Percentiles rank a stretch among this genome's conserved stretches.
These are phyloP conservation scores for Himalopsyche phryganea DNA, from an alignment of 1,140 invertebrate species.

Conservation along the genomic window DNA sequence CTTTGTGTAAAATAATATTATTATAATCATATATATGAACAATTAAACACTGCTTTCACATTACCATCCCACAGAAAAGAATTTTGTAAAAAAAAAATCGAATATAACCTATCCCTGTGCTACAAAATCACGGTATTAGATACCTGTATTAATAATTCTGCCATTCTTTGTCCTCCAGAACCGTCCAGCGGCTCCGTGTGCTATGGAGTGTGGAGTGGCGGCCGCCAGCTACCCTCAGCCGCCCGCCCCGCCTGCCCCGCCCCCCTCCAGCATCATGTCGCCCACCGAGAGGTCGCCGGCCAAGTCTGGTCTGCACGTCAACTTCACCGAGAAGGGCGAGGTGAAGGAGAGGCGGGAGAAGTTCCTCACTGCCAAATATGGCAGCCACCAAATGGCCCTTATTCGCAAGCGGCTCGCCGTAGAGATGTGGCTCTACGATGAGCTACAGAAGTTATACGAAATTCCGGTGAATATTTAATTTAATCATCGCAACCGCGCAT, in stretches of 20 bases:
- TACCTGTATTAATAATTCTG: neutral
- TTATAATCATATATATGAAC: no score
- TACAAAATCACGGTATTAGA: no score
- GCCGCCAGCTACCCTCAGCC: conserved; percentile 19
- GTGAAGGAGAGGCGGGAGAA: conserved; percentile 86
- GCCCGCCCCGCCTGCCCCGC: conserved; percentile 19
- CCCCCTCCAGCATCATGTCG: conserved; percentile 45
- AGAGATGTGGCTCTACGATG: conserved; percentile 97
- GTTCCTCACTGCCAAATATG: conserved; percentile 95
- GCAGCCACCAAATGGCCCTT: conserved; percentile 93
- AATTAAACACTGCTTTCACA: no score
- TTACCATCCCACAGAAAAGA: no score
- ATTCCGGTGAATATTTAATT: conserved; percentile 57
- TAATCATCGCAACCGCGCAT: no score
- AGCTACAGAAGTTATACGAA: conserved; percentile 86
- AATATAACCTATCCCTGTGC: no score
- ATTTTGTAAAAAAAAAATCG: no score
- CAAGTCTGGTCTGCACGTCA: conserved; percentile 77
- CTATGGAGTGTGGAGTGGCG: conserved; percentile 47
- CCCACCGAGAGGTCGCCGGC: conserved; percentile 69
- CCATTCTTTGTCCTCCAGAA: conserved; percentile 18
- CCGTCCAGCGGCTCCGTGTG: conserved; percentile 29
- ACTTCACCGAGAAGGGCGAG: conserved; percentile 80
- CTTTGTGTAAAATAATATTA: no score
- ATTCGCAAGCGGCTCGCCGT: conserved; percentile 91